A percentile compares a stretch with the other conserved stretches of the same genome.
Conservation (phyloP, 2,113 vertebrate species). For the Microtus montanus region DNA sequence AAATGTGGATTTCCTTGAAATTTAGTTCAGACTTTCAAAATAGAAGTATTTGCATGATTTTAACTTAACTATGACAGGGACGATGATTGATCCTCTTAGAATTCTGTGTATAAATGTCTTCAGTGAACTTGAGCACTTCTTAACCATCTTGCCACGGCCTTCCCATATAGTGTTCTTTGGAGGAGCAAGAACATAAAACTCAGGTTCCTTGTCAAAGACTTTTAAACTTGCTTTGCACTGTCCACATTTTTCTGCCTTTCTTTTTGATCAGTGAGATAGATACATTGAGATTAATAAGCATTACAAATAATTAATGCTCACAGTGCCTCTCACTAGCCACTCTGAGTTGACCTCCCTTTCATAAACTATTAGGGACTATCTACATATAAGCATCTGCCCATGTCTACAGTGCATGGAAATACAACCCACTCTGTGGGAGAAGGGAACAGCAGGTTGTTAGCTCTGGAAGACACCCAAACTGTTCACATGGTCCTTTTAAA, state of each 20-base stretch:
- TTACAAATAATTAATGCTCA: conserved; percentile 65
- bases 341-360: conserved; percentile 56
- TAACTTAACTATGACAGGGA: conserved; percentile 20
- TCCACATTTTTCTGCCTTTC: neutral
- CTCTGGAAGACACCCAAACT: neutral
- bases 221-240: conserved; percentile 35
- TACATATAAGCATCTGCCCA: neutral
- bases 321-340: conserved; percentile 56
- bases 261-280: conserved; percentile 62
- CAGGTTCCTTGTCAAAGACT: conserved; percentile 56
- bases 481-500: neutral
- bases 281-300: conserved; percentile 68
- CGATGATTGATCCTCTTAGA: conserved; percentile 1
- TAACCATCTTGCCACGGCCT: neutral
- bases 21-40: conserved; percentile 36
- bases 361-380: conserved; percentile 38
- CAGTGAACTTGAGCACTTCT: neutral
- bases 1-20: conserved; percentile 13
- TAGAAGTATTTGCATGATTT: neutral
- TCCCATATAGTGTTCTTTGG: neutral
- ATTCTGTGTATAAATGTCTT: neutral
- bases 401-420: conserved; percentile 20
- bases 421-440: neutral
- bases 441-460: neutral
- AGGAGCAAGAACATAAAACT: conserved; percentile 15